Evolutionary conservation across 2,113 vertebrate species (phyloP).

Genomic region (Sterna hirundo): DNA sequence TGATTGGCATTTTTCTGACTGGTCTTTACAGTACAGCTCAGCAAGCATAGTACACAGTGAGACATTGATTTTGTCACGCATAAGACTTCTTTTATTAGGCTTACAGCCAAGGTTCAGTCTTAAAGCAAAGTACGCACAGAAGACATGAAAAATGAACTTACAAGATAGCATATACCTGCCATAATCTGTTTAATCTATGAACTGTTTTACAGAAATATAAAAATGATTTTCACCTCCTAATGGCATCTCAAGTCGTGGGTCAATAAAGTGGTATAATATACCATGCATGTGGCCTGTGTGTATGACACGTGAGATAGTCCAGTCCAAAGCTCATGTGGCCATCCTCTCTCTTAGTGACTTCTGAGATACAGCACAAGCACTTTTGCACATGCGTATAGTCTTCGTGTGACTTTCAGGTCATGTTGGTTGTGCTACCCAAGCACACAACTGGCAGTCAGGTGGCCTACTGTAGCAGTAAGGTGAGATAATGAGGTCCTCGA

Average conservation of each 20-base stretch:
- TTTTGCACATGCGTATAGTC: not conserved
- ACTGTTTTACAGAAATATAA: not conserved
- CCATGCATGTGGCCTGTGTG: accelerated
- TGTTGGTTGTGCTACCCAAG: not conserved
- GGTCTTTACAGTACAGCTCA: not conserved
- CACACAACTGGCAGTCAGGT: not conserved
- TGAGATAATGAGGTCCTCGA: accelerated
- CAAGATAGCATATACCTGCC: not conserved
- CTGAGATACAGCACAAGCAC: not conserved
- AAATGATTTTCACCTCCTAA: not conserved
- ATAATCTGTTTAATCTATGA: not conserved
- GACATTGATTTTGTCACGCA: not conserved
- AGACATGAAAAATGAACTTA: not conserved
- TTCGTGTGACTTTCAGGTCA: not conserved
- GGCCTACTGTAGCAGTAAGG: not conserved
- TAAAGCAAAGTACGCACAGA: not conserved
- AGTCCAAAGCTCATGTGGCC: not conserved
- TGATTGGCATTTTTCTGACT: not conserved
- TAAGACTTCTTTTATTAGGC: not conserved
- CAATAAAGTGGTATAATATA: not conserved
- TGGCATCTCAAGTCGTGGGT: not conserved
- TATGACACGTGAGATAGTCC: not conserved
- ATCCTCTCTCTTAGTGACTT: not conserved
- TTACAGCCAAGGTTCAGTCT: not conserved
- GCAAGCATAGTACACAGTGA: not conserved